These are phyloP conservation scores for Chymomyza amoena DNA, from an alignment of 2,888 invertebrate genomes.

Conservation along the genomic window DNA sequence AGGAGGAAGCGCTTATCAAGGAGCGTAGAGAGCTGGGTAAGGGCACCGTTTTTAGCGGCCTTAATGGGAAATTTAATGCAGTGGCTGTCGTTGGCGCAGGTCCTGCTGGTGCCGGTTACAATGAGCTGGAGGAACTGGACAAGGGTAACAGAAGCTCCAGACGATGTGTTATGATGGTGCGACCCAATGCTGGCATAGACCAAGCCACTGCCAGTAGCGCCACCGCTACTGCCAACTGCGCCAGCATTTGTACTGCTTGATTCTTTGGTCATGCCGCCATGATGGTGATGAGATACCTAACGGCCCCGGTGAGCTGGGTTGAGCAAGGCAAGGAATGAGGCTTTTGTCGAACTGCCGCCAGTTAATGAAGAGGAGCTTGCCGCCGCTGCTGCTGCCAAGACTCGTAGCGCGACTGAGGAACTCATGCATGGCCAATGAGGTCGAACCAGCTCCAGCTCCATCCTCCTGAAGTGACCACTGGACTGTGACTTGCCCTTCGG, in stretches of 20 bases:
- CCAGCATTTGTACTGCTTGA: constrained; percentile 51
- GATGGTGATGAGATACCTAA: constrained; percentile 77
- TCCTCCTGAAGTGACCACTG: constrained; percentile 78
- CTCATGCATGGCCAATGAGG: constrained; percentile 81
- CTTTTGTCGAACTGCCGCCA: constrained; percentile 81
- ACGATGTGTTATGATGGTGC: neutral
- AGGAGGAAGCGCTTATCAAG: no score
- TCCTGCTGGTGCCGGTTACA: no score
- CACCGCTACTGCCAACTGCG: constrained; percentile 35
- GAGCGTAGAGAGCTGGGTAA: no score
- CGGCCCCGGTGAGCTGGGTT: constrained; percentile 97
- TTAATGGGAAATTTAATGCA: no score
- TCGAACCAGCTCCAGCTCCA: constrained; percentile 43
- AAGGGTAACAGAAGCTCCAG: neutral
- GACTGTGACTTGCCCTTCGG: constrained; percentile 82
- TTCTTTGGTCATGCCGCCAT: constrained; percentile 75
- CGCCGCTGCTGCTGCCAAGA: constrained; percentile 53
- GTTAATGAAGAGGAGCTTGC: constrained; percentile 16
- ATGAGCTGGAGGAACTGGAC: no score
- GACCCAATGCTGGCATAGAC: constrained; percentile 39
- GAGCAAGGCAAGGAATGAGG: constrained; percentile 93
- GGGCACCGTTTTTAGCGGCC: no score
- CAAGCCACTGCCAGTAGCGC: constrained; percentile 48
- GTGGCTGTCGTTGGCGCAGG: no score
- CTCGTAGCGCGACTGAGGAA: constrained; percentile 79